These are phyloP conservation scores for Drosophila borborema DNA, from an alignment of 2,888 invertebrate species.

Conservation along the genomic window DNA sequence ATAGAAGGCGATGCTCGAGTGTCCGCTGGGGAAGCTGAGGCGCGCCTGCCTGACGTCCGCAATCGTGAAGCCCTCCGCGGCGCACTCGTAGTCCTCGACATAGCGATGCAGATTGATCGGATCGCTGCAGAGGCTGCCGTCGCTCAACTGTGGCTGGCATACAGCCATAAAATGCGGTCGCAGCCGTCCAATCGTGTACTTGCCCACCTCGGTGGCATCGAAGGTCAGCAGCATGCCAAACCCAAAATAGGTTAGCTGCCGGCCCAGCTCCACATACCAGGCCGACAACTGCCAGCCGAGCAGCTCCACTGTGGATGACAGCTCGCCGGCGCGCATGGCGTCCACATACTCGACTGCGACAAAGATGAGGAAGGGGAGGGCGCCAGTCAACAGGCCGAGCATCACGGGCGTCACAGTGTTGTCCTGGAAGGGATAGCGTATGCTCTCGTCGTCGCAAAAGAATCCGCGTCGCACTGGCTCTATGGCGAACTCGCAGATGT, in stretches of 20 bases:
- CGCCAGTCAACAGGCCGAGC: conserved; percentile 61
- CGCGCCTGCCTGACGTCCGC: conserved; percentile 90
- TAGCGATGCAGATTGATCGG: conserved; percentile 88
- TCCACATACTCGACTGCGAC: conserved; percentile 70
- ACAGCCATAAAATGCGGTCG: conserved; percentile 86
- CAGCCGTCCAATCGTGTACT: conserved; percentile 79
- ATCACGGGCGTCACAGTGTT: conserved; percentile 71
- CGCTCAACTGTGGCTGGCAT: conserved; percentile 90
- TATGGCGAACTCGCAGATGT: conserved; percentile 72
- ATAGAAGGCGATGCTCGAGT: conserved; percentile 94
- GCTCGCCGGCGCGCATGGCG: conserved; percentile 47
- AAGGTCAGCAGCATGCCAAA: conserved; percentile 75
- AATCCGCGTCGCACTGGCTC: conserved; percentile 79
- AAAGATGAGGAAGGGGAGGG: conserved; percentile 58
- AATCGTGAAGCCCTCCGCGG: conserved; percentile 85
- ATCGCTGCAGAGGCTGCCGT: conserved; percentile 86
- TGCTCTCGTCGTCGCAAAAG: conserved; percentile 80
- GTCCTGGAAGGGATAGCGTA: conserved; percentile 72
- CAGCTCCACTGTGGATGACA: conserved; percentile 45
- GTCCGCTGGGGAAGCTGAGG: conserved; percentile 96
- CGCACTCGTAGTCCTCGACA: conserved; percentile 90
- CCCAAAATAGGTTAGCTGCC: conserved; percentile 62
- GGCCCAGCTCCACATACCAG: conserved; percentile 64
- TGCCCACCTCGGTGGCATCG: conserved; percentile 81
- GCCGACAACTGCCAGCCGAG: conserved; percentile 55